phyloP scores from a whole-genome alignment of 2,113 vertebrate genomes.

The Neotoma lepida region DNA sequence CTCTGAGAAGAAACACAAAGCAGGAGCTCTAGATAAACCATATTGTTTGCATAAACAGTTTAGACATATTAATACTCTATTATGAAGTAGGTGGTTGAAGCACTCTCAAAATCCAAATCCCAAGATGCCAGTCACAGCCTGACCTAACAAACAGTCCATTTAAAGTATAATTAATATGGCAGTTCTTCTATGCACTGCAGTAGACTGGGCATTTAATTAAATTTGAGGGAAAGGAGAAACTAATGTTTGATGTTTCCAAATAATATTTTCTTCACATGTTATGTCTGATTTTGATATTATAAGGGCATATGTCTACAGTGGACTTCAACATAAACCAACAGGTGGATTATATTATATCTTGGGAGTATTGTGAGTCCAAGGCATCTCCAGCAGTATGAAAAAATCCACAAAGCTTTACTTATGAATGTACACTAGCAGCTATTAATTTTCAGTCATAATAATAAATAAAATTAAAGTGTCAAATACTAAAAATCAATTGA shows the following conservation, averaged over 20 bases:
- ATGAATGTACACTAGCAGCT: constrained; percentile 14
- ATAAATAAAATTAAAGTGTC: constrained; percentile 27
- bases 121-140: background rate
- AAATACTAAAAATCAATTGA: constrained; percentile 23
- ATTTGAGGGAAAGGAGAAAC: constrained; percentile 25
- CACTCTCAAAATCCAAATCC: constrained; percentile 22
- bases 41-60: background rate
- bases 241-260: background rate
- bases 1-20: background rate
- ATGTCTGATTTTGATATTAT: background rate
- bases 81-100: background rate
- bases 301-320: background rate
- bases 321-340: constrained; percentile 42
- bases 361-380: background rate
- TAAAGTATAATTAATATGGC: background rate
- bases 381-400: constrained; percentile 34
- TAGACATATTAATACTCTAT: background rate
- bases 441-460: constrained; percentile 46
- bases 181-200: constrained; percentile 23
- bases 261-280: constrained; percentile 33
- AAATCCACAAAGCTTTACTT: constrained; percentile 43
- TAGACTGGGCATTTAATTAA: constrained; percentile 35
- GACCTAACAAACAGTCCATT: background rate
- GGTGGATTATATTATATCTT: constrained; percentile 15
- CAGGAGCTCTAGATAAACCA: background rate